A percentile compares a stretch with the other conserved stretches of the same genome.
Evolutionary conservation across 2,888 invertebrate species (phyloP).

Genomic region (Xestia xanthographa): DNA sequence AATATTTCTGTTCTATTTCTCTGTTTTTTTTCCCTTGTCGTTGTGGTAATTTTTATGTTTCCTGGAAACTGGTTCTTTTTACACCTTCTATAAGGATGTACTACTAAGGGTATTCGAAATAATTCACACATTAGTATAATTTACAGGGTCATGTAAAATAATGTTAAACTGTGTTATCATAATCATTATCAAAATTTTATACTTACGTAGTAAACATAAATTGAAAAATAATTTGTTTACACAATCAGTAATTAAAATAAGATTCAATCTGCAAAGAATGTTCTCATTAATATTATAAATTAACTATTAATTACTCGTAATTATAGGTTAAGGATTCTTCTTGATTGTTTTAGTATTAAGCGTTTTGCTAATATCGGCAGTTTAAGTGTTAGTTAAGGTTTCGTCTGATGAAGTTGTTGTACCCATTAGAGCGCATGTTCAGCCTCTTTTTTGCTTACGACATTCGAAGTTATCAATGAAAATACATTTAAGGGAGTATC

Average conservation of each 20-base stretch:
- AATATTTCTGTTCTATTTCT: too few species aligned
- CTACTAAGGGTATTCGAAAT: neutral
- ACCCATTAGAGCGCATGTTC: neutral
- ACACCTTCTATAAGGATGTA: neutral
- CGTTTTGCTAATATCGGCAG: neutral
- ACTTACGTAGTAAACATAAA: constrained; percentile 21
- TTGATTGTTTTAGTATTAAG: constrained; percentile 8
- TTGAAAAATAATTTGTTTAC: constrained; percentile 32
- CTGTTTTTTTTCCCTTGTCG: too few species aligned
- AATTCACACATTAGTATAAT: neutral
- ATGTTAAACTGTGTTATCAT: neutral
- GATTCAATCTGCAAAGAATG: constrained; percentile 17
- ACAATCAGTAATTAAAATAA: constrained; percentile 50
- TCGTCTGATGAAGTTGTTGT: neutral
- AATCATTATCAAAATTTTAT: constrained; percentile 10
- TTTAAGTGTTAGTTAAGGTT: neutral
- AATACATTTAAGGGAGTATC: neutral
- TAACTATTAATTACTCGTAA: constrained; percentile 48
- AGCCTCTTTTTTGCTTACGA: neutral
- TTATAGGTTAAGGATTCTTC: constrained; percentile 20
- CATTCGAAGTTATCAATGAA: neutral
- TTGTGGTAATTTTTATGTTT: neutral
- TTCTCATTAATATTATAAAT: constrained; percentile 45
- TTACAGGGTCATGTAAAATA: neutral
- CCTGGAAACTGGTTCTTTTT: neutral